Conservation (phyloP, 2,888 invertebrate species). For the Tribolium freemani region DNA sequence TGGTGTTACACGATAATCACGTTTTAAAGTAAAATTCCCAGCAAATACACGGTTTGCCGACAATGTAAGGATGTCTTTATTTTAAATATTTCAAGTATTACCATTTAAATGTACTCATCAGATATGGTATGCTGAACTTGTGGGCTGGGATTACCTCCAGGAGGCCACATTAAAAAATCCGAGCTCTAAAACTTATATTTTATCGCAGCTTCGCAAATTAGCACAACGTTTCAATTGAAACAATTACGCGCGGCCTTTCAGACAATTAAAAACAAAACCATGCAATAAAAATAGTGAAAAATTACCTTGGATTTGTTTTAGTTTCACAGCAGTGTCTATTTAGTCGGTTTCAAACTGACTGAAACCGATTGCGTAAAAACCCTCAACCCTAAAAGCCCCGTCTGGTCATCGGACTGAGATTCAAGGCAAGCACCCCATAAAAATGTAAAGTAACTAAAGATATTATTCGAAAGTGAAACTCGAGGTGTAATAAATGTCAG, state of each 20-base stretch:
- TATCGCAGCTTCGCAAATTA: background rate
- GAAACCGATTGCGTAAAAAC: slow-evolving; percentile 38
- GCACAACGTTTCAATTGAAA: background rate
- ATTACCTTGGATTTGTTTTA: background rate
- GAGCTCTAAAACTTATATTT: background rate
- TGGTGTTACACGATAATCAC: background rate
- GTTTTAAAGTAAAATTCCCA: background rate
- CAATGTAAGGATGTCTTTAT: background rate
- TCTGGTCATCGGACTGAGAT: slow-evolving; percentile 36
- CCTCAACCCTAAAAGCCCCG: slow-evolving; percentile 33
- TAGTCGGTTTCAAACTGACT: slow-evolving; percentile 24
- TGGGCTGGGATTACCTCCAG: background rate
- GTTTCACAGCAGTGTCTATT: background rate
- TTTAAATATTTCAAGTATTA: background rate
- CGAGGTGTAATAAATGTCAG: slow-evolving; percentile 61
- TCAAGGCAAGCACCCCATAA: slow-evolving; percentile 43
- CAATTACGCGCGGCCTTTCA: background rate
- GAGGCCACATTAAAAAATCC: background rate
- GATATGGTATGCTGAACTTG: background rate
- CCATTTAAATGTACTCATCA: too few relatives aligned
- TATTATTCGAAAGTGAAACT: slow-evolving; percentile 60
- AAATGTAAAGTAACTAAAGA: slow-evolving; percentile 23
- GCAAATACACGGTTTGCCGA: background rate
- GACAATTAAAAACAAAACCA: background rate
- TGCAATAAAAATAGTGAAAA: background rate